A percentile compares a stretch with the other conserved stretches of the same genome.
Evolutionary conservation across 2,113 vertebrate species (phyloP).

Genomic region (Callopanchax toddi): DNA sequence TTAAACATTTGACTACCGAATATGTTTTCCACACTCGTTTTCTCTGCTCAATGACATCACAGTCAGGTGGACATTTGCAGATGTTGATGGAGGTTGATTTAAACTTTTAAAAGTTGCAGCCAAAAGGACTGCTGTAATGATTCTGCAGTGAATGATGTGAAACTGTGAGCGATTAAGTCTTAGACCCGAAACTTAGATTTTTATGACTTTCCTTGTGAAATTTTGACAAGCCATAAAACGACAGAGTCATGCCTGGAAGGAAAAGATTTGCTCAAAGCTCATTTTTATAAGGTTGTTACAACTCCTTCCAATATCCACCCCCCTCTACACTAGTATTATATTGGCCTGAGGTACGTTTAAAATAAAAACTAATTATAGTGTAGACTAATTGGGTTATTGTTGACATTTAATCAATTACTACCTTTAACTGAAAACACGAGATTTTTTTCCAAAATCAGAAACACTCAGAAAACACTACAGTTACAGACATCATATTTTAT

Average conservation of each 20-base stretch:
- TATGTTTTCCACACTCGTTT: constrained; percentile 27
- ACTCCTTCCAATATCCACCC: too few species aligned
- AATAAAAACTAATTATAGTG: background rate
- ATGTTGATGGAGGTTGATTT: constrained; percentile 53
- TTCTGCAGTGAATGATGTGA: constrained; percentile 30
- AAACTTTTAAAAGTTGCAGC: constrained; percentile 64
- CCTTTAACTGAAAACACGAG: too few species aligned
- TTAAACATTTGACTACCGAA: constrained; percentile 7
- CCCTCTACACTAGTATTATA: background rate
- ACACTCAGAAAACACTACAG: too few species aligned
- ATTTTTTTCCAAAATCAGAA: too few species aligned
- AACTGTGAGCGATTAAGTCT: constrained; percentile 49
- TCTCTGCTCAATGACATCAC: constrained; percentile 42
- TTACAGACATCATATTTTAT: too few species aligned
- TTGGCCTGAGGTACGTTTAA: background rate
- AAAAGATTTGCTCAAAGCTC: background rate
- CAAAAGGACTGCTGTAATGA: constrained; percentile 63
- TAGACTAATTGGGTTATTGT: background rate
- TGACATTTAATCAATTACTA: background rate
- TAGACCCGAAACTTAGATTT: constrained; percentile 47
- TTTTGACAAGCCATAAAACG: constrained; percentile 10
- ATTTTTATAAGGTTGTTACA: too few species aligned
- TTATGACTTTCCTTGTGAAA: constrained; percentile 24
- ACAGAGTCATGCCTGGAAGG: constrained; percentile 2
- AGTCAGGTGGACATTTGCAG: constrained; percentile 56